Conservation (phyloP, 2,113 vertebrate genomes). For the Leptocoma aspasia region DNA sequence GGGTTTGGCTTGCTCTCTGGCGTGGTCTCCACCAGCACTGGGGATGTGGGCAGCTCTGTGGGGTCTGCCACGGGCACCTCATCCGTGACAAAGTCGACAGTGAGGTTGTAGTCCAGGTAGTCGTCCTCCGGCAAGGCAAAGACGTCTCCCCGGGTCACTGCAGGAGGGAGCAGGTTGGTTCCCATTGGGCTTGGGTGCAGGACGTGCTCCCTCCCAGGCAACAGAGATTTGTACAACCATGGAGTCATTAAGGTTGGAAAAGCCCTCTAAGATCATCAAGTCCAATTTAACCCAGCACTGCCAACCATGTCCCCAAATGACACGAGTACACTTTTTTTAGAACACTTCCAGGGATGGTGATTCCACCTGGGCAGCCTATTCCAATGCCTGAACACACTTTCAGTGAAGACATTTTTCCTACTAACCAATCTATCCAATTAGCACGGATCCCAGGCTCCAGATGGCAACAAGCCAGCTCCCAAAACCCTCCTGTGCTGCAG, state of each 20-base stretch:
- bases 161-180: background rate
- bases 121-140: conserved; percentile 86
- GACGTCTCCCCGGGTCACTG: conserved; percentile 88
- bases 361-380: background rate
- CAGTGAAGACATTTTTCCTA: background rate
- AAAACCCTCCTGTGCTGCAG: accelerated
- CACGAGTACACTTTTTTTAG: background rate
- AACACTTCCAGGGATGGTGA: background rate
- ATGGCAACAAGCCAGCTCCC: background rate
- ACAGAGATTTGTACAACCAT: accelerated
- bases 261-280: background rate
- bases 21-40: accelerated
- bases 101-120: conserved; percentile 48
- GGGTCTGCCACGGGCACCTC: background rate
- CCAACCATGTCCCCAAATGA: background rate
- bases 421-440: background rate
- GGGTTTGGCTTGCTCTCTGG: background rate
- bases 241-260: background rate
- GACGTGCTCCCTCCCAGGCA: background rate
- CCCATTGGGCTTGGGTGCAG: background rate
- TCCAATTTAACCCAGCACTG: background rate
- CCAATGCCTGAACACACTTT: background rate
- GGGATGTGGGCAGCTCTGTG: accelerated
- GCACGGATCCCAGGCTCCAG: accelerated
- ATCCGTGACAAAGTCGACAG: accelerated